Base-by-base conservation (phyloP, 2,113 vertebrate species). In the Podarcis raffonei region DNA sequence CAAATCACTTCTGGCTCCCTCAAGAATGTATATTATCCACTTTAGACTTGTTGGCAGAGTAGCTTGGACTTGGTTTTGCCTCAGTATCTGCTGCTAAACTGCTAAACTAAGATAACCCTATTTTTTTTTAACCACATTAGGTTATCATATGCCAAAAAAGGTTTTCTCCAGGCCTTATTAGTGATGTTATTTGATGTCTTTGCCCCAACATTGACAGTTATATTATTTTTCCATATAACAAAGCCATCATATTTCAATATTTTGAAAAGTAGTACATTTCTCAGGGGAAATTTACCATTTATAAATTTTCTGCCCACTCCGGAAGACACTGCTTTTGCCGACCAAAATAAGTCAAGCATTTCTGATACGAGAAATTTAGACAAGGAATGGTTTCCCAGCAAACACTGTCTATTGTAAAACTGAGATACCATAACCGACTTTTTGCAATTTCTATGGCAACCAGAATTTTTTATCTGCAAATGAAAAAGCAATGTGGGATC, bases 401-500 rank as follows among this genome's bases (percentile, higher is more conserved):
- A 93, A 95, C 93, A 76, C 92, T 92, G 95, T 94, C 94, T 90
- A 91, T 93, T 96, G 83, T 2, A 89, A 93, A 85, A 89, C 90
- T 95, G 92, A 95, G 88, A 84, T 95, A 94, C 94, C 94, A 93
- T 91, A 92, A 94, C 91, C 92, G 93, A 68, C 86, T 90, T 92
- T 94, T 94, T 95, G 86, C 85, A 83, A 96, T 97, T 97, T 85
- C 96, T 92, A 93, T 96, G 94, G 91, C 94, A 97, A 97, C 97
- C 23, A 88, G 86, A 77, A 90, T 93, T 96, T 97, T 94, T 89
- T 91, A 90, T 89, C 96, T 94, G 90, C 92, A 94, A 95, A 96
- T 90, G 92, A 93, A 92, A 95, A 84, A 85, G 12, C 75, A 72
- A 89, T 91, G 75, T 94, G 84, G 81, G 62, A 88, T 90, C 1